phyloP scores from a whole-genome alignment of 2,888 invertebrate species.

The Epinotia ramella region DNA sequence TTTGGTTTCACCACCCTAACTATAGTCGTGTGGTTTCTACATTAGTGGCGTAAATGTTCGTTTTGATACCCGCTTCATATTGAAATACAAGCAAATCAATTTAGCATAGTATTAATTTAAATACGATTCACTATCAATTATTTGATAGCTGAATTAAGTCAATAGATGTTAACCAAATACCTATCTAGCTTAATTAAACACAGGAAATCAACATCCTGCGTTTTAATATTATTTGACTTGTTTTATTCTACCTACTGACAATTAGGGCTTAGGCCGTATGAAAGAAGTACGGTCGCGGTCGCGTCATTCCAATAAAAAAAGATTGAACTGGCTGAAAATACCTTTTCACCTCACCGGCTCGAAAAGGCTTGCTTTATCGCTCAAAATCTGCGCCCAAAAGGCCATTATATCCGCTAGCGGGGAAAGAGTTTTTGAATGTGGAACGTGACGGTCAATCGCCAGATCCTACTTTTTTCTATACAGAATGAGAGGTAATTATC shows the following conservation, averaged over 20 bases:
- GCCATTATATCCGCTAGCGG: no score
- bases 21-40: not conserved
- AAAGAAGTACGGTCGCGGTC: not conserved
- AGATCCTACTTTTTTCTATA: no score
- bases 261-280: not conserved
- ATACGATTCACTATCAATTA: not conserved
- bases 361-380: no score
- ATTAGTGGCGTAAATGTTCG: not conserved
- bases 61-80: not conserved
- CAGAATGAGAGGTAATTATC: no score
- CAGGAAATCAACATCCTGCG: constrained; percentile 11
- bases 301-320: no score
- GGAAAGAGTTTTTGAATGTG: no score
- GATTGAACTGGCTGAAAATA: no score
- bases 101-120: not conserved
- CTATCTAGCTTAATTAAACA: constrained; percentile 10
- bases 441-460: no score
- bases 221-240: not conserved
- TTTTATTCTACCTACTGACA: not conserved
- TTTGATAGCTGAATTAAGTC: not conserved
- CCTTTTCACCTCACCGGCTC: no score
- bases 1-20: not conserved
- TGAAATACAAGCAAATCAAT: not conserved
- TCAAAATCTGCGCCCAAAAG: no score
- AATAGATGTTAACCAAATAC: constrained; percentile 5